Evolutionary conservation across 2,888 invertebrate genomes (phyloP).

Genomic region (Serripes groenlandicus): DNA sequence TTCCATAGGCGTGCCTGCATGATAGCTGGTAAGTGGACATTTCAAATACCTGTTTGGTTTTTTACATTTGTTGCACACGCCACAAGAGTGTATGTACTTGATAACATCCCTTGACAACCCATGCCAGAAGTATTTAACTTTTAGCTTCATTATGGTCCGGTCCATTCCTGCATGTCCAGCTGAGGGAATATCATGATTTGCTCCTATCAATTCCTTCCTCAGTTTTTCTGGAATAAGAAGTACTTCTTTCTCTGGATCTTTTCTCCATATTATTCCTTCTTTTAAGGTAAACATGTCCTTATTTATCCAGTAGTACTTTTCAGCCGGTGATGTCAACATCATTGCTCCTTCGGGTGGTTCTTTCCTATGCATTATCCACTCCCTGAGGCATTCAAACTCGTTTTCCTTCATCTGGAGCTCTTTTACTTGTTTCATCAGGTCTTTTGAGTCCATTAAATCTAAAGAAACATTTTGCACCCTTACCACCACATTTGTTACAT

Average conservation of each 20-base stretch:
- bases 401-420: too few species aligned
- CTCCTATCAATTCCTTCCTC: background rate
- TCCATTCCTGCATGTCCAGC: background rate
- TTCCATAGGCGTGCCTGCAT: conserved; percentile 19
- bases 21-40: background rate
- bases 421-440: too few species aligned
- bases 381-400: too few species aligned
- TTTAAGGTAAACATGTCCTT: conserved; percentile 23
- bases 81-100: conserved; percentile 3
- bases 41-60: background rate
- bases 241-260: background rate
- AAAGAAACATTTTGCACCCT: too few species aligned
- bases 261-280: conserved; percentile 10
- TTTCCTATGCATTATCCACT: too few species aligned
- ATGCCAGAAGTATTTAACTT: background rate
- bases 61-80: background rate
- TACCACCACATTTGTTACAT: too few species aligned
- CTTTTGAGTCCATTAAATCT: too few species aligned
- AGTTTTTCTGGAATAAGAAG: background rate
- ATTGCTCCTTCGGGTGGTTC: conserved; percentile 4
- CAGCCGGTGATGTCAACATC: conserved; percentile 6
- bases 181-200: background rate
- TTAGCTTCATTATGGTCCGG: background rate
- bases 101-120: background rate
- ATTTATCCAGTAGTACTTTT: conserved; percentile 32